A percentile compares a stretch with the other conserved stretches of the same genome.
Evolutionary conservation across 2,888 invertebrate genomes (phyloP).

Genomic region (Anoplius nigerrimus): DNA sequence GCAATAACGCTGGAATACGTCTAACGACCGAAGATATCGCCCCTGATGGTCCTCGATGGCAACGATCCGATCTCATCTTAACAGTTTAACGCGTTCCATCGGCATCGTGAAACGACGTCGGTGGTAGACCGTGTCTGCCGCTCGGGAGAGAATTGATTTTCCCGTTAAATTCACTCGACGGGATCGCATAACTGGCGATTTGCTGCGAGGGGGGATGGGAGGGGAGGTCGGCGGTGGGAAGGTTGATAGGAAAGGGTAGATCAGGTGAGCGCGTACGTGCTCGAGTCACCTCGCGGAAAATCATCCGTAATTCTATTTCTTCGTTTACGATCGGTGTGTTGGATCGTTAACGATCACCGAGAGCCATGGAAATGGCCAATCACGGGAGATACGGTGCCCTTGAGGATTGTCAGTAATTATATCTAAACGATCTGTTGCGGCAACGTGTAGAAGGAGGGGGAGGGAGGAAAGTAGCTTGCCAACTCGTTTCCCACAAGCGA

Average conservation of each 20-base stretch:
- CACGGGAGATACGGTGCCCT: constrained; percentile 55
- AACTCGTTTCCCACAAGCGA: constrained; percentile 33
- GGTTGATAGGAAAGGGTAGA: too few species aligned
- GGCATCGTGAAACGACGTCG: constrained; percentile 1
- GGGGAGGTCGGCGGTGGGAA: too few species aligned
- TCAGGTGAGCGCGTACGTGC: neutral
- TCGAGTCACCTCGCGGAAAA: neutral
- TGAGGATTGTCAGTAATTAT: constrained; percentile 61
- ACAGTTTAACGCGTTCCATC: too few species aligned
- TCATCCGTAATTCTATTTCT: constrained; percentile 17
- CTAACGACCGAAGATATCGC: too few species aligned
- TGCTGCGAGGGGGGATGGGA: constrained; percentile 21
- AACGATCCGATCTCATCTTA: too few species aligned
- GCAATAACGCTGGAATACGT: too few species aligned
- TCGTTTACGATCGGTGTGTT: constrained; percentile 25
- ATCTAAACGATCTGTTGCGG: constrained; percentile 59
- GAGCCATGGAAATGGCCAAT: constrained; percentile 61
- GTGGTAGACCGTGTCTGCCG: neutral
- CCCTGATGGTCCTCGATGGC: too few species aligned
- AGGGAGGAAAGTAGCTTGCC: constrained; percentile 25
- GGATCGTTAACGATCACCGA: constrained; percentile 57
- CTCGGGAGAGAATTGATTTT: constrained; percentile 32
- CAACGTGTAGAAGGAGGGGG: constrained; percentile 30
- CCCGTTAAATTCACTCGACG: constrained; percentile 23
- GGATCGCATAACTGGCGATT: constrained; percentile 25